A percentile compares a stretch with the other conserved stretches of the same genome.
phyloP scores from a whole-genome alignment of 1,140 invertebrate species.

The Lepidurus apus region DNA sequence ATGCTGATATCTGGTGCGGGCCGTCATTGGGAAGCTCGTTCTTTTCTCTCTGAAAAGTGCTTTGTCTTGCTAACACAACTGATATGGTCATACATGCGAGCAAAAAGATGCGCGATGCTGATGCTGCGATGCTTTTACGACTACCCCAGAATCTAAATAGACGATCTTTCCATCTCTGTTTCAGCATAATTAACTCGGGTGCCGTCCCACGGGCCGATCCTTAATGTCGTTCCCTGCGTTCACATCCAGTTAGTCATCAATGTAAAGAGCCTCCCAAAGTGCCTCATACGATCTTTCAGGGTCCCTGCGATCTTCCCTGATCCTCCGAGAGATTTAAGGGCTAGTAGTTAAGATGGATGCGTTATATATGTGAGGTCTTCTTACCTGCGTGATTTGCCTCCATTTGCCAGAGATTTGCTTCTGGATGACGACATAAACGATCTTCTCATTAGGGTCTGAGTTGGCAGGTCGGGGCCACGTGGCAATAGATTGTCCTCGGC shows the following conservation, averaged over 20 bases:
- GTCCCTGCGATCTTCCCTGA: too few species aligned
- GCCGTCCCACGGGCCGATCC: too few species aligned
- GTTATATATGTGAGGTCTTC: neutral
- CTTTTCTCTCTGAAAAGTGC: neutral
- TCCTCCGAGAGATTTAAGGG: too few species aligned
- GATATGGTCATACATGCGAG: neutral
- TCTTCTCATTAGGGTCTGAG: slow-evolving; percentile 42
- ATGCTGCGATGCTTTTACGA: neutral
- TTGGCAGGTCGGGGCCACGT: slow-evolving; percentile 54
- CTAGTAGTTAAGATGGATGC: too few species aligned
- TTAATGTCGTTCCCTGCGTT: too few species aligned
- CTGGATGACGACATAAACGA: slow-evolving; percentile 64
- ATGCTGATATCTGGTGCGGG: neutral
- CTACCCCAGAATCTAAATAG: neutral
- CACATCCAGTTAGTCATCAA: too few species aligned
- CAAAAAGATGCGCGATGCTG: neutral
- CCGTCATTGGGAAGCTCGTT: neutral
- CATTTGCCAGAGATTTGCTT: slow-evolving; percentile 52
- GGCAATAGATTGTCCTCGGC: slow-evolving; percentile 47
- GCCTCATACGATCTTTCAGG: too few species aligned
- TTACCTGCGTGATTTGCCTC: slow-evolving; percentile 53
- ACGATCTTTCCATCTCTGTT: neutral
- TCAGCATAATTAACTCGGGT: neutral
- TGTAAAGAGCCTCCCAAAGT: too few species aligned
- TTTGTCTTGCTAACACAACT: neutral